phyloP scores from a whole-genome alignment of 2,888 invertebrate genomes.

The Hemithea aestivaria region DNA sequence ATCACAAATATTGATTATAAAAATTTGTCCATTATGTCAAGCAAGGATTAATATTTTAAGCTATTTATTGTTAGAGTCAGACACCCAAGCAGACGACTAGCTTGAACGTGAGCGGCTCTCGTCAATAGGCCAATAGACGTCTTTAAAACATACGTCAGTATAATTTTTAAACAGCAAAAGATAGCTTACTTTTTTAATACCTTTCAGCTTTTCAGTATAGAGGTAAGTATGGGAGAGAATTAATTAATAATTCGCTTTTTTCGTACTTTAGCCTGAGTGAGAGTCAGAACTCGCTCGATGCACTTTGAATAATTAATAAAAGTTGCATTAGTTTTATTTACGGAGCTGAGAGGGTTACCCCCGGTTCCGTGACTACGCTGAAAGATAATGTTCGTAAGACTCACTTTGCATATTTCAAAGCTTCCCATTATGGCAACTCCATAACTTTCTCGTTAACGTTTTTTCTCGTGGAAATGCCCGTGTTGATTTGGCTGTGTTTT shows the following conservation, averaged over 20 bases:
- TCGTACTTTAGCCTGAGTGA: slow-evolving; percentile 16
- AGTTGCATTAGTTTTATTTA: slow-evolving; percentile 36
- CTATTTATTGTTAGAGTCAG: too few species aligned
- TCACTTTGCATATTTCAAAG: slow-evolving; percentile 39
- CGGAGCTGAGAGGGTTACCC: slow-evolving; percentile 17
- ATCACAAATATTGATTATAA: neutral
- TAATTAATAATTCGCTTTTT: slow-evolving; percentile 20
- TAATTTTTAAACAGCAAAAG: too few species aligned
- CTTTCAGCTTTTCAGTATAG: too few species aligned
- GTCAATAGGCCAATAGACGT: too few species aligned
- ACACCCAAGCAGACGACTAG: too few species aligned
- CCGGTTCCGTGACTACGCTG: slow-evolving; percentile 23
- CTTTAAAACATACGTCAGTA: too few species aligned
- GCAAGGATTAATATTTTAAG: too few species aligned
- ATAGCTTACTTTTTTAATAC: too few species aligned
- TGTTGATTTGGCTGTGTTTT: slow-evolving; percentile 16
- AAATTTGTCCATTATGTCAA: too few species aligned
- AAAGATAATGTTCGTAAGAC: slow-evolving; percentile 37
- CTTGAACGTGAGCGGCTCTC: too few species aligned
- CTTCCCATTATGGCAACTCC: slow-evolving; percentile 26
- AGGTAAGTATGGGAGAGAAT: too few species aligned
- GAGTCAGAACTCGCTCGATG: slow-evolving; percentile 29
- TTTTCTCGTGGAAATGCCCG: slow-evolving; percentile 15
- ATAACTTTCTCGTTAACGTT: slow-evolving; percentile 24
- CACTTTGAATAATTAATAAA: slow-evolving; percentile 47